Evolutionary conservation across 2,113 vertebrate genomes (phyloP).

Genomic region (Turdus rufiventris): DNA sequence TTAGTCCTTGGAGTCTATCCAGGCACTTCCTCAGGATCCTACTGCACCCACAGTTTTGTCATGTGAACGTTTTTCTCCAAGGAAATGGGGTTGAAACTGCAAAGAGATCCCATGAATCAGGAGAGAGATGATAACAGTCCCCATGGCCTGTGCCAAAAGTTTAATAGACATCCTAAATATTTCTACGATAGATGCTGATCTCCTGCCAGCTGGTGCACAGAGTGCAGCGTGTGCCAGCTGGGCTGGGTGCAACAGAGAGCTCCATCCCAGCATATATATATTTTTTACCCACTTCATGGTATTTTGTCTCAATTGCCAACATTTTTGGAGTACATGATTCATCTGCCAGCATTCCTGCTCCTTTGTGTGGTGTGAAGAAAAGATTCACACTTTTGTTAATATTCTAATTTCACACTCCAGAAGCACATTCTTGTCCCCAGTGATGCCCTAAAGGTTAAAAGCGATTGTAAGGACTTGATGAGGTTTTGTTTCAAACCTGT

Average conservation of each 20-base stretch:
- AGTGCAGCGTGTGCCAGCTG: not conserved
- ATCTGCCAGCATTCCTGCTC: not conserved
- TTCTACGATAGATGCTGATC: not conserved
- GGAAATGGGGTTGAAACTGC: not conserved
- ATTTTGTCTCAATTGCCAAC: slow-evolving; percentile 7
- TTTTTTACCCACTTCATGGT: not conserved
- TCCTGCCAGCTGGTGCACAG: not conserved
- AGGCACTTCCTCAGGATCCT: not conserved
- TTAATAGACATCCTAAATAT: not conserved
- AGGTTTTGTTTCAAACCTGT: not conserved
- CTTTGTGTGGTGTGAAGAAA: not conserved
- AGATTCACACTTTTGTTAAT: not conserved
- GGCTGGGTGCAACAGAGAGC: not conserved
- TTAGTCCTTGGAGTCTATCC: not conserved
- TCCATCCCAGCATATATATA: not conserved
- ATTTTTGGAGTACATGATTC: not conserved
- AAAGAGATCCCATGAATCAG: not conserved
- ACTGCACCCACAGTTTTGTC: not conserved
- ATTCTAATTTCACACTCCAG: not conserved
- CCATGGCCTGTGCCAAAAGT: not conserved
- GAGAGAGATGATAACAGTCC: not conserved
- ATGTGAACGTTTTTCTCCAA: not conserved
- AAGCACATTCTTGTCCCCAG: not conserved
- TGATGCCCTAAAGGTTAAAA: not conserved
- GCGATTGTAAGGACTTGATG: not conserved